phyloP scores from a whole-genome alignment of 2,797 vertebrate genomes.

The Fratercula arctica region DNA sequence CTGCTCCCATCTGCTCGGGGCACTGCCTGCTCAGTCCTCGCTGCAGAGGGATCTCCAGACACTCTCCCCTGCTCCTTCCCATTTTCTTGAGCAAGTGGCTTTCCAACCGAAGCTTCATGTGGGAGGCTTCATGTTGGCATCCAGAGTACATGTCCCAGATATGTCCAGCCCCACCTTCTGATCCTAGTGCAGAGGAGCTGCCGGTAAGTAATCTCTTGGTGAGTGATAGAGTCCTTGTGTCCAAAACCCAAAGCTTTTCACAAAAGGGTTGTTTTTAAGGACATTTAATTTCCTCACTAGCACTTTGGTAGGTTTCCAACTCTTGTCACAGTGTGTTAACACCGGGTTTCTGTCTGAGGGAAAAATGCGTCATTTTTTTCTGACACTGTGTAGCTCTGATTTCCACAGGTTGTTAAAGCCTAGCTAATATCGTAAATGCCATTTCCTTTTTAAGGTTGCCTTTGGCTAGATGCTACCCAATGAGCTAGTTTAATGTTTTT shows the following conservation, averaged over 20 bases:
- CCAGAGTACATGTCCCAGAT: slow-evolving; percentile 58
- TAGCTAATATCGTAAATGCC: not conserved
- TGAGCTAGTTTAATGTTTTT: not conserved
- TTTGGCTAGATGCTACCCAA: not conserved
- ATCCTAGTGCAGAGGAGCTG: not conserved
- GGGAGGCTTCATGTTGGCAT: slow-evolving; percentile 36
- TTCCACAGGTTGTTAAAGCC: not conserved
- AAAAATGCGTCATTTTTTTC: not conserved
- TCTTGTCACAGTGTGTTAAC: not conserved
- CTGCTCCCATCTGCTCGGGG: not conserved
- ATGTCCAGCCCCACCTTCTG: slow-evolving; percentile 43
- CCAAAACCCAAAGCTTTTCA: not conserved
- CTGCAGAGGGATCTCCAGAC: not conserved
- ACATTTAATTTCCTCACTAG: not conserved
- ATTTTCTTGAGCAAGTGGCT: not conserved
- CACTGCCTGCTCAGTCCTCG: not conserved
- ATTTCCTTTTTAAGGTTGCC: not conserved
- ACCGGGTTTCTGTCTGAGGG: not conserved
- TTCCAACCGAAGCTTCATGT: not conserved
- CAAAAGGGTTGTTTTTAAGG: not conserved
- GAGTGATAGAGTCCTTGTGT: not conserved
- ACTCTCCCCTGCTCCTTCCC: not conserved
- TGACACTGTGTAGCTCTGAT: not conserved
- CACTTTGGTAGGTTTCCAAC: not conserved
- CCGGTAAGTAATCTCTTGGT: slow-evolving; percentile 23